Evolutionary conservation across 1,140 invertebrate genomes (phyloP).

Genomic region (Harpegnathos saltator): DNA sequence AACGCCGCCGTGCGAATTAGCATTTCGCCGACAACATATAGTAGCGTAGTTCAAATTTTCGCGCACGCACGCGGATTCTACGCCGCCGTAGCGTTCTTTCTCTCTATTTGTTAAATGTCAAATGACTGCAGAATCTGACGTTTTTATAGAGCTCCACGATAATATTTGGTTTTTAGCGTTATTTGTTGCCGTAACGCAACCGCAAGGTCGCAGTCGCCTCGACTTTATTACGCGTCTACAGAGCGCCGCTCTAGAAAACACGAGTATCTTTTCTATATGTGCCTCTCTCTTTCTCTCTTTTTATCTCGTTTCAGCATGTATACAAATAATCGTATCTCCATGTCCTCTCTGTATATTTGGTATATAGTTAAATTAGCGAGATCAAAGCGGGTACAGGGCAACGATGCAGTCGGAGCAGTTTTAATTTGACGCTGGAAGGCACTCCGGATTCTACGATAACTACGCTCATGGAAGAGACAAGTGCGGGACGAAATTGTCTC

Average conservation of each 20-base stretch:
- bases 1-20: slow-evolving; percentile 15
- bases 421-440: slow-evolving; percentile 5
- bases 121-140: background rate
- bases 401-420: background rate
- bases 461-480: slow-evolving; percentile 10
- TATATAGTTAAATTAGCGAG: background rate
- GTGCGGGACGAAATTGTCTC: slow-evolving; percentile 20
- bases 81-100: too few species aligned
- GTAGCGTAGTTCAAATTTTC: background rate
- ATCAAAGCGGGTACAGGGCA: background rate
- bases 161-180: too few species aligned
- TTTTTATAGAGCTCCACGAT: too few species aligned
- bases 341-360: background rate
- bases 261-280: too few species aligned
- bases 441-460: background rate
- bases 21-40: background rate
- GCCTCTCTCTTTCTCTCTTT: background rate
- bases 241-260: too few species aligned
- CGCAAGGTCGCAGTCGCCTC: too few species aligned
- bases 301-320: background rate
- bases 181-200: too few species aligned
- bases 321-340: too few species aligned
- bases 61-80: too few species aligned
- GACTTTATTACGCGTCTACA: too few species aligned
- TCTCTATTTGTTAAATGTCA: background rate